Evolutionary conservation across 2,888 invertebrate genomes (phyloP).

Genomic region (Stratiomys singularior): DNA sequence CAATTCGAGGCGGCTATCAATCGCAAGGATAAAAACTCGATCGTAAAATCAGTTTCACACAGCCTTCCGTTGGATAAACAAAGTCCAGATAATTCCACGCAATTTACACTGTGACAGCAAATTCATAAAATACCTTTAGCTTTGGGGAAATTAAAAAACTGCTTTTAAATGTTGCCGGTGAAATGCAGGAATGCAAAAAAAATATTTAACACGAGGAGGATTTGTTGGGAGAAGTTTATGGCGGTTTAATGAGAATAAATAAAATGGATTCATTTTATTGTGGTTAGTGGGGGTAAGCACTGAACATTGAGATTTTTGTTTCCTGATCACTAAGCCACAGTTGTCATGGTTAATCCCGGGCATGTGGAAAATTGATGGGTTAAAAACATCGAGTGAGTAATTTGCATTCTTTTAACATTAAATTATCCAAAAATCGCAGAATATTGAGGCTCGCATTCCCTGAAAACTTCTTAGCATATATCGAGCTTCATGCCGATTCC

Average conservation of each 20-base stretch:
- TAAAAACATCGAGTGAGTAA: too few relatives aligned
- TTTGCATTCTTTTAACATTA: too few relatives aligned
- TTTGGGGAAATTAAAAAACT: conserved; percentile 27
- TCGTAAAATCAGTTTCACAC: conserved; percentile 42
- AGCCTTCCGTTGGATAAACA: conserved; percentile 47
- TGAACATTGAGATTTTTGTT: neutral
- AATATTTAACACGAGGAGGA: conserved; percentile 4
- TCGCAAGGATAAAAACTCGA: conserved; percentile 40
- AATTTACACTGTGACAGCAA: conserved; percentile 49
- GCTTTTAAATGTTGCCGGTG: conserved; percentile 20
- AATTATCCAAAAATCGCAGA: too few relatives aligned
- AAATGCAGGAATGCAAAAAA: neutral
- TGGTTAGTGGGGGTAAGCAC: neutral
- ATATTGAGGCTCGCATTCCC: too few relatives aligned
- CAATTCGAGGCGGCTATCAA: conserved; percentile 34
- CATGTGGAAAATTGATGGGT: too few relatives aligned
- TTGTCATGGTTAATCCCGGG: neutral
- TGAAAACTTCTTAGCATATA: too few relatives aligned
- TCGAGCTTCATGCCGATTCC: too few relatives aligned
- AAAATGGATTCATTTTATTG: conserved; percentile 23
- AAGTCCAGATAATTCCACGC: conserved; percentile 51
- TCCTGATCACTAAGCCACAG: conserved; percentile 5
- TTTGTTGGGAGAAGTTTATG: conserved; percentile 4
- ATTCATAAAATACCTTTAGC: conserved; percentile 41
- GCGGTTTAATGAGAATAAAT: conserved; percentile 16